Conservation (phyloP, 1,140 invertebrate genomes). For the Hyles euphorbiae region DNA sequence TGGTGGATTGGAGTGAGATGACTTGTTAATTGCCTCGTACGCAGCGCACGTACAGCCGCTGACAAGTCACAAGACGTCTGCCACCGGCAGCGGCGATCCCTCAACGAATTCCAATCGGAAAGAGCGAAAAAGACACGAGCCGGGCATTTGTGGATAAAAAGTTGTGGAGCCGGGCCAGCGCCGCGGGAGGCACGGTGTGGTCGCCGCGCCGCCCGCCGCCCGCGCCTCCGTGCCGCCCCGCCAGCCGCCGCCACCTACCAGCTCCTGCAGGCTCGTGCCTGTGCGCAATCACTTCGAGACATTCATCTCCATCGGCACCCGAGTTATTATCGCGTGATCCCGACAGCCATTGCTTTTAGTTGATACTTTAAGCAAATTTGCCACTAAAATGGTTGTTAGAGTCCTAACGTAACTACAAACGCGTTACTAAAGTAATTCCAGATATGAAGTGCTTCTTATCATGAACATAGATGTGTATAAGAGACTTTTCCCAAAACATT, state of each 20-base stretch:
- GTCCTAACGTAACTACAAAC: not conserved
- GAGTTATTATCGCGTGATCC: no score
- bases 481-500: no score
- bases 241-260: conserved; percentile 10
- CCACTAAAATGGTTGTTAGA: no score
- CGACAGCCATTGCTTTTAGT: no score
- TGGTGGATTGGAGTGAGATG: conserved; percentile 40
- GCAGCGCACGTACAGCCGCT: conserved; percentile 60
- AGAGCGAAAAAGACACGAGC: conserved; percentile 73
- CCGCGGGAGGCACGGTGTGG: conserved; percentile 54
- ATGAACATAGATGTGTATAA: no score
- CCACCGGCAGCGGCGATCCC: conserved; percentile 69
- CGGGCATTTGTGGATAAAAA: conserved; percentile 64
- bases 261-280: not conserved
- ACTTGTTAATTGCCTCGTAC: conserved; percentile 64
- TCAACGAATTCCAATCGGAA: conserved; percentile 69
- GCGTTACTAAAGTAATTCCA: not conserved
- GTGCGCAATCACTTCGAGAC: no score
- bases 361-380: no score
- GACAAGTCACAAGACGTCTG: conserved; percentile 70
- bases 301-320: no score
- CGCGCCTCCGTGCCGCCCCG: conserved; percentile 20
- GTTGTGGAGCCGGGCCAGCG: conserved; percentile 45
- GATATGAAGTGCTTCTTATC: no score
- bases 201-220: conserved; percentile 27